These are phyloP conservation scores for Tetragnatha versicolor DNA, from an alignment of 1,140 invertebrate genomes.

Conservation along the genomic window DNA sequence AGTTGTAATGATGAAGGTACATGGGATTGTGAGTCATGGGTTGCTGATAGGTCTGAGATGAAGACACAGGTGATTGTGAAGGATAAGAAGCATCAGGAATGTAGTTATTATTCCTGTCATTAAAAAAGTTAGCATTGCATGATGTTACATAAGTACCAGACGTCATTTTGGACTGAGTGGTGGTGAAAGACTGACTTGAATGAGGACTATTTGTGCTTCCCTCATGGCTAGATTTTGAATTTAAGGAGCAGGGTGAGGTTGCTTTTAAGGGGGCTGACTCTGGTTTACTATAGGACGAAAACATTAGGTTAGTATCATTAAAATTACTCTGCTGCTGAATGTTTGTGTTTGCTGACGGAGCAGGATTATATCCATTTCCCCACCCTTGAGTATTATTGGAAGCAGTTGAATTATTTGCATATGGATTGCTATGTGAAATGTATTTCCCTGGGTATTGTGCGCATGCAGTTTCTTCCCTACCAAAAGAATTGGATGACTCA, in stretches of 20 bases:
- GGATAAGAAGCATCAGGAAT: neutral
- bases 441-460: slow-evolving; percentile 38
- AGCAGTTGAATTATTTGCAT: neutral
- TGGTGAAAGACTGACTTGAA: neutral
- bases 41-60: neutral
- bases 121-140: neutral
- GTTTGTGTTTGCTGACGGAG: neutral
- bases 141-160: slow-evolving; percentile 26
- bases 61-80: neutral
- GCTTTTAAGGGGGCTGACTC: neutral
- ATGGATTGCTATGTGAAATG: slow-evolving; percentile 25
- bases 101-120: slow-evolving; percentile 30
- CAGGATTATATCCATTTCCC: slow-evolving; percentile 1
- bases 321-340: neutral
- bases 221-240: neutral
- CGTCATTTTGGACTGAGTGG: slow-evolving; percentile 3
- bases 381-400: neutral
- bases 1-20: neutral
- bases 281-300: no score
- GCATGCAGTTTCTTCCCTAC: slow-evolving; percentile 28
- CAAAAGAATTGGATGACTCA: neutral
- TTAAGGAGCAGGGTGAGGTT: neutral
- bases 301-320: neutral
- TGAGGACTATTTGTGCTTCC: neutral
- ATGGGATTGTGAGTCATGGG: neutral